Evolutionary conservation across 1,140 invertebrate genomes (phyloP).

Genomic region (Teleogryllus occipitalis): DNA sequence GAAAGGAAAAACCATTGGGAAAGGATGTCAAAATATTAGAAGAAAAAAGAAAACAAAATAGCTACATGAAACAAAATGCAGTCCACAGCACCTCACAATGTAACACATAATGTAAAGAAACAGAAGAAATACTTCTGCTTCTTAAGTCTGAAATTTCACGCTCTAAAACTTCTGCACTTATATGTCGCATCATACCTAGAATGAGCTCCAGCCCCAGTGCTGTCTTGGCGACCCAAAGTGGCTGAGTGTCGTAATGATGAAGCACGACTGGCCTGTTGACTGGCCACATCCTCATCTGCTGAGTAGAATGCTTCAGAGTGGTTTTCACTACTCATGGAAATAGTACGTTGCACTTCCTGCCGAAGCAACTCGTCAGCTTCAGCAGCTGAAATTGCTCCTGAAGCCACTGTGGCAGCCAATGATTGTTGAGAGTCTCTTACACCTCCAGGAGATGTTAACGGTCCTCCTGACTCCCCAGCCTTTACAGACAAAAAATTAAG

Average conservation of each 20-base stretch:
- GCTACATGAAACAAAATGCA: too few relatives aligned
- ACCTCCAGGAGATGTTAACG: conserved; percentile 16
- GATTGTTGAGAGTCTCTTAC: background rate
- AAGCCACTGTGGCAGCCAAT: background rate
- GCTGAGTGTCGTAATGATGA: conserved; percentile 19
- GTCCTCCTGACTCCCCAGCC: background rate
- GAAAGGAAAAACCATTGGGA: too few relatives aligned
- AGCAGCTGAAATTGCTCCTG: background rate
- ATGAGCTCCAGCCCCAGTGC: conserved; percentile 23
- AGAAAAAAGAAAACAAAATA: too few relatives aligned
- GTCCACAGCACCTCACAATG: too few relatives aligned
- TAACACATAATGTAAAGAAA: too few relatives aligned
- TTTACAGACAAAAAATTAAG: background rate
- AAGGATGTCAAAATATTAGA: too few relatives aligned
- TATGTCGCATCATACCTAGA: too few relatives aligned
- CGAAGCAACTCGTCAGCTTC: conserved; percentile 13
- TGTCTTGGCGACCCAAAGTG: conserved; percentile 38
- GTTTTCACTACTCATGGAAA: conserved; percentile 80
- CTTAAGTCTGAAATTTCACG: too few relatives aligned
- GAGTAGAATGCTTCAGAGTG: conserved; percentile 86
- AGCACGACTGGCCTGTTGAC: conserved; percentile 14
- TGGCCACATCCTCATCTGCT: conserved; percentile 67
- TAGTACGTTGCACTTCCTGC: conserved; percentile 63
- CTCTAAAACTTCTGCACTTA: too few relatives aligned
- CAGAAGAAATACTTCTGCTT: too few relatives aligned